Evolutionary conservation across 2,888 invertebrate species (phyloP), one percentile per base, ranked within the genome.

Genomic region (Drosophila leonis): DNA sequence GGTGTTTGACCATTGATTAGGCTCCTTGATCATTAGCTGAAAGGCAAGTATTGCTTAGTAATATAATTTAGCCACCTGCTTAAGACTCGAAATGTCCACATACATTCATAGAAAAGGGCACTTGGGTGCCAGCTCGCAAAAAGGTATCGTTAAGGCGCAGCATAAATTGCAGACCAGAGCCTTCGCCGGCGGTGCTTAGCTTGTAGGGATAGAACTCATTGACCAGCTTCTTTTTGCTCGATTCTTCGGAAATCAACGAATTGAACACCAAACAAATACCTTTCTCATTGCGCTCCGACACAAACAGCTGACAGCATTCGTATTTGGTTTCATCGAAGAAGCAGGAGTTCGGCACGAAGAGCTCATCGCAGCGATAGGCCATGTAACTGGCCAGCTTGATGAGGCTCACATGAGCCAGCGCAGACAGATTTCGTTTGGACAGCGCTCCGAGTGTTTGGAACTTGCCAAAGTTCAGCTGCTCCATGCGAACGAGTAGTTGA

Each of bases 231-330:
- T 83, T 91, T 46, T 91, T 90, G 35, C 62, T 75, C 2, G 92
- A 91, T 13, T 86, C 77, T 0, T 82, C 80, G 15, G 92, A 91
- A 4, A 91, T 80, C 24, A 91, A 82, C 0, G 94, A 94, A 79
- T 94, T 94, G 81, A 94, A 94, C 0, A 94, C 92, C 84, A 93
- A 90, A 59, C 94, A 94, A 31, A 37, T 35, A 0, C 94, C 94
- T 51, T 90, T 91, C 35, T 93, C 92, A 1, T 93, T 93, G 63
- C 82, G 90, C 74, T 94, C 94, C 4, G 87, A 72, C 46, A 93
- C 91, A 73, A 94, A 94, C 4, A 93, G 80, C 27, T 92, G 90
- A 67, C 94, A 94, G 68, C 94, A 94, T 15, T 93, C 90, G 18
- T 91, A 82, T 13, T 81, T 63, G 8, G 88, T 82, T 41, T 92